A percentile compares a stretch with the other conserved stretches of the same genome.
Evolutionary conservation across 2,888 invertebrate genomes (phyloP).

Genomic region (Drosophila niveifrons): DNA sequence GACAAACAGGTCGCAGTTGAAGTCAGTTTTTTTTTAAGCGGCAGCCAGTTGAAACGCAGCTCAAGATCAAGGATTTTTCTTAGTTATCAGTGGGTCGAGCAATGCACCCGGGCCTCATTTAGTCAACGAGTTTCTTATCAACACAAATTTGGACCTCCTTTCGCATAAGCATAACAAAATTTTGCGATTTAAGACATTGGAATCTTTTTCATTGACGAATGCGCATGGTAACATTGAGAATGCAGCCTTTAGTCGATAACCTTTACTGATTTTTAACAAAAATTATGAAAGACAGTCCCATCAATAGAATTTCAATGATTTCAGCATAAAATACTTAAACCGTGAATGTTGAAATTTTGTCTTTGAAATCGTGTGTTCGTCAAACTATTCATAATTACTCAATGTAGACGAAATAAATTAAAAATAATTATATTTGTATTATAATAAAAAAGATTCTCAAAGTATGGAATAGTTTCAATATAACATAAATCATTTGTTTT

Average conservation of each 20-base stretch:
- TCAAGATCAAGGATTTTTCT: slow-evolving; percentile 80
- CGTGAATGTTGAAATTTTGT: no score
- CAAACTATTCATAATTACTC: no score
- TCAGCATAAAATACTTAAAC: no score
- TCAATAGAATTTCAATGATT: no score
- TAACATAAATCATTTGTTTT: no score
- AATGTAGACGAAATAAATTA: no score
- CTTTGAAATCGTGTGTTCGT: no score
- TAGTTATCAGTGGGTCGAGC: slow-evolving; percentile 76
- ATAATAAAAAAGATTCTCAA: no score
- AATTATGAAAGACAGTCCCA: no score
- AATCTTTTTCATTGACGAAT: not conserved
- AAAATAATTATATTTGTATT: no score
- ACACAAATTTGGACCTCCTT: slow-evolving; percentile 28
- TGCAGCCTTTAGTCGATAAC: not conserved
- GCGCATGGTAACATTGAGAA: not conserved
- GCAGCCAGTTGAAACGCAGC: slow-evolving; percentile 71
- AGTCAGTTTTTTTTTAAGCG: slow-evolving; percentile 48
- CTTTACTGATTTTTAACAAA: no score
- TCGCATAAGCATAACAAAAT: slow-evolving; percentile 1
- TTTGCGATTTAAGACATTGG: not conserved
- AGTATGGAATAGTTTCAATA: no score
- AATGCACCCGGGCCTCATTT: slow-evolving; percentile 79
- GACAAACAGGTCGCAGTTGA: slow-evolving; percentile 32
- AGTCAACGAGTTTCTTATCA: slow-evolving; percentile 78